Evolutionary conservation across 2,888 invertebrate species (phyloP), one percentile per base, ranked within the genome.

Genomic region (Epistrophe grossulariae): DNA sequence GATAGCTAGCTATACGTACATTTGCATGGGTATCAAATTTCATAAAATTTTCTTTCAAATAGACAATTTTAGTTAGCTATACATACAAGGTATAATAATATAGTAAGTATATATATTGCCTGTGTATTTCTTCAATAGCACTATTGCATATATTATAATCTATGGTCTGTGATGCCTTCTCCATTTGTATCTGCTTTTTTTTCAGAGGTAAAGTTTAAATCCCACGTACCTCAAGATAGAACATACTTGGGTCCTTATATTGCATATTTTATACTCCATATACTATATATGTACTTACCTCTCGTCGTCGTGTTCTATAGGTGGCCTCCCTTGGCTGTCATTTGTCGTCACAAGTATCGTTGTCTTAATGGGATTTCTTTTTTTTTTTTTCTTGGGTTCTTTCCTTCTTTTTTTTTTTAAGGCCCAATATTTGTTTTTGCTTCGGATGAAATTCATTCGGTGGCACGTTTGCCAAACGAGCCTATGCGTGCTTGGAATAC

Each of bases 401-500:
- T 59, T 68, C 35, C 28, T 59, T 77, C 13, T 35, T 35, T 35
- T 60, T 17, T 24, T 80, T 66, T 81, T 55, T 11, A 55, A 64
- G 78, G 50, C 79, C 68, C 66, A 87, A 87, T 87, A 87, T 87
- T 79, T 83, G 87, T 87, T 76, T 82, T 74, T 81, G 71, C 80
- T 88, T 89, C 48, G 62, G 74, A 88, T 84, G 85, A 84, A 88
- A 89, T 89, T 90, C 89, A 91, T 91, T 91, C 89, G 89, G 89
- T 90, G 90, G 91, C 92, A 92, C 92, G 92, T 92, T 92, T 91
- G 90, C 90, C 79, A 92, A 91, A 91, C 92, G 92, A 91, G 91
- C 88, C 89, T 88, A 91, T 92, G 92, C 92, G 92, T 92, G 92
- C 91, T 89, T 90, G 81, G 92, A 92, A 92, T 92, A 92, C 91